phyloP scores from a whole-genome alignment of 1,140 invertebrate species.

The Drosophila repletoides region DNA sequence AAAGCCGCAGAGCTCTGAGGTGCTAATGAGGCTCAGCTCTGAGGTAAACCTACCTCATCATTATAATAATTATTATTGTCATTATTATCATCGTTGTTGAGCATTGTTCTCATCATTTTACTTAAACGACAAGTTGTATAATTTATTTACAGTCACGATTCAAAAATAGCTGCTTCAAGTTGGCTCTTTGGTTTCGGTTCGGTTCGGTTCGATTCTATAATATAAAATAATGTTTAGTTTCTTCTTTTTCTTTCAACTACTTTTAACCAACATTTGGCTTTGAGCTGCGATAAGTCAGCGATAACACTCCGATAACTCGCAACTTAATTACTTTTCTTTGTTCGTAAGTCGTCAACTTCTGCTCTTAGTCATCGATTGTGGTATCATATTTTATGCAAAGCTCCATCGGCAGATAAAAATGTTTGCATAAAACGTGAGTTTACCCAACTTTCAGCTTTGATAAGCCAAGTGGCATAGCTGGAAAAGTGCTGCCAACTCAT shows the following conservation, averaged over 20 bases:
- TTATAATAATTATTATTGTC: neutral
- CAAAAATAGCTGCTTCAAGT: conserved; percentile 19
- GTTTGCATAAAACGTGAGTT: conserved; percentile 65
- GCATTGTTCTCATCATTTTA: conserved; percentile 31
- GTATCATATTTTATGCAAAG: conserved; percentile 14
- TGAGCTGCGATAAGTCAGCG: neutral
- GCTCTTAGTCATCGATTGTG: conserved; percentile 39
- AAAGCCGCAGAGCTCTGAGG: conserved; percentile 11
- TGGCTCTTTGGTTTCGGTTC: neutral
- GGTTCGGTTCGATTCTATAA: neutral
- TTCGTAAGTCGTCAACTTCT: no score
- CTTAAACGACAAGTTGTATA: conserved; percentile 44
- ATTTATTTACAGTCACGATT: conserved; percentile 38
- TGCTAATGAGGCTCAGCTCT: conserved; percentile 50
- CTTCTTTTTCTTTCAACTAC: no score
- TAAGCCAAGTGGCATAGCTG: conserved; percentile 15
- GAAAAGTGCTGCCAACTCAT: neutral
- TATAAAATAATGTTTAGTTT: neutral
- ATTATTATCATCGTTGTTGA: conserved; percentile 19
- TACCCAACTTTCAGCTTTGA: conserved; percentile 19
- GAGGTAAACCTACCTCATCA: conserved; percentile 20
- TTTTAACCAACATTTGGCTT: neutral
- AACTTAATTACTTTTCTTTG: neutral
- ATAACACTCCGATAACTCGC: no score
- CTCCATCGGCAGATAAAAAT: conserved; percentile 39